Conservation (phyloP, 2,113 vertebrate genomes). For the Daphoenositta chrysoptera region DNA sequence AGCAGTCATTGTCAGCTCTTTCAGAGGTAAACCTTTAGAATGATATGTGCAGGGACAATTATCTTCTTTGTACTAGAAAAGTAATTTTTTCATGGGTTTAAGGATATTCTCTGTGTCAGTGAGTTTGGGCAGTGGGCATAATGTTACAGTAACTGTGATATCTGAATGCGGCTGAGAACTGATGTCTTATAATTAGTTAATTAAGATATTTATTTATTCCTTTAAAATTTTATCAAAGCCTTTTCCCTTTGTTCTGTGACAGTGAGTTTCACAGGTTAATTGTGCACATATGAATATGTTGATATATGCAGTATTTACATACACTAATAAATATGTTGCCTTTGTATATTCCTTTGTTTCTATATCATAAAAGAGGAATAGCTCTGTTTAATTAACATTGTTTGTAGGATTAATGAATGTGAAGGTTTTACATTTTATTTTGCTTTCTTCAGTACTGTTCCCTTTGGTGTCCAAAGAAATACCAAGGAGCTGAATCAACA, state of each 20-base stretch:
- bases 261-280: neutral
- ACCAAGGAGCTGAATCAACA: neutral
- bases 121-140: neutral
- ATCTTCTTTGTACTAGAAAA: neutral
- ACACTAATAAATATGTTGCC: neutral
- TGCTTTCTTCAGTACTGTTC: neutral
- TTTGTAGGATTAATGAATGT: neutral
- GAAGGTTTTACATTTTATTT: rapidly evolving
- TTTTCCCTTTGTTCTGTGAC: neutral
- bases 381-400: neutral
- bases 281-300: neutral
- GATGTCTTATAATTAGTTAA: neutral
- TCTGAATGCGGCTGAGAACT: neutral
- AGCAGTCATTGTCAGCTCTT: neutral
- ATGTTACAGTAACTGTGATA: neutral
- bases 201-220: neutral
- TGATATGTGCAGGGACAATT: neutral
- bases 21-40: neutral
- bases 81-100: neutral
- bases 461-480: neutral
- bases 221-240: neutral
- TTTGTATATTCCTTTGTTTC: neutral
- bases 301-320: neutral
- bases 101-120: neutral
- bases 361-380: neutral